Evolutionary conservation across 2,888 invertebrate genomes (phyloP).

Genomic region (Tridacna crocea): DNA sequence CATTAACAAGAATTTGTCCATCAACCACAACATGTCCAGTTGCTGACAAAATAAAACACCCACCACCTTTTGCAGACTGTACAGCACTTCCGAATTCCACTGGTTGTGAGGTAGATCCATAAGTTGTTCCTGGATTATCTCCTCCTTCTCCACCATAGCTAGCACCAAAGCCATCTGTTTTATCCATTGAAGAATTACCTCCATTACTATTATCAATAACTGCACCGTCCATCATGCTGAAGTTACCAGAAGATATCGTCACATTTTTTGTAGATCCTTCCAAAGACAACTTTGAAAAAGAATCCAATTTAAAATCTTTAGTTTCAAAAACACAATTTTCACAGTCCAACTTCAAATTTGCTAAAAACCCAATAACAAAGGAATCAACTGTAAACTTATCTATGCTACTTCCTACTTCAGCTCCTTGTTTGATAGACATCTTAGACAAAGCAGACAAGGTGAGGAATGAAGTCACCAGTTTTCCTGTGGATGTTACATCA

Average conservation of each 20-base stretch:
- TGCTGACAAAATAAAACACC: constrained; percentile 56
- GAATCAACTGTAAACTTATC: constrained; percentile 24
- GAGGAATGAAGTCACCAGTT: constrained; percentile 34
- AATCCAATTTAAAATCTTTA: constrained; percentile 37
- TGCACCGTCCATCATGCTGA: constrained; percentile 49
- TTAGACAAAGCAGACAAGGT: constrained; percentile 54
- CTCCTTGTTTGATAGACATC: constrained; percentile 33
- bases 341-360: constrained; percentile 35
- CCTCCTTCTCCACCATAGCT: constrained; percentile 75
- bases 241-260: constrained; percentile 31
- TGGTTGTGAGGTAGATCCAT: constrained; percentile 63
- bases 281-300: constrained; percentile 32
- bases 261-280: constrained; percentile 45
- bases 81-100: constrained; percentile 65
- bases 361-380: constrained; percentile 40
- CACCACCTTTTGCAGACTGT: constrained; percentile 64
- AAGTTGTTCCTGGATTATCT: constrained; percentile 45
- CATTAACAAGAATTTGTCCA: constrained; percentile 65
- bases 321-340: constrained; percentile 32
- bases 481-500: constrained; percentile 49
- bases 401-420: constrained; percentile 12
- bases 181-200: constrained; percentile 53
- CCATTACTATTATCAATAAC: constrained; percentile 40
- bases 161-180: constrained; percentile 53
- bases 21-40: constrained; percentile 56